Base-by-base conservation (phyloP, 2,113 vertebrate genomes). In the Poecile atricapillus region DNA sequence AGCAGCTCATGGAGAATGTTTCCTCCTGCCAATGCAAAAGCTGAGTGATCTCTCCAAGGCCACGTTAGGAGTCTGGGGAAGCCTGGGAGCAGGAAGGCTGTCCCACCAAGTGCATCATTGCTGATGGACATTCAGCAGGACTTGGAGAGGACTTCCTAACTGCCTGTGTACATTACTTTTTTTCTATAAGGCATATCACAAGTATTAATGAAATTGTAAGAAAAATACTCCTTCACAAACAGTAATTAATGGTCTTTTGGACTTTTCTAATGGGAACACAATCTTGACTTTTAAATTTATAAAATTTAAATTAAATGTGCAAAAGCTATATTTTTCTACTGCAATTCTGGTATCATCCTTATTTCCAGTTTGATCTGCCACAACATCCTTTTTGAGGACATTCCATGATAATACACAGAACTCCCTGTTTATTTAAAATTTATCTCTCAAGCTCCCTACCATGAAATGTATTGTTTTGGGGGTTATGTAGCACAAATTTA, bases 11-110 rank as follows among this genome's bases (percentile, higher is more conserved):
- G 1, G 19, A 65, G 13, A 18, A 19, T 58, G 4, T 16, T 95
- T 53, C 37, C 10, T 77, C 23, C 55, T 35, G 28, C 18, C 0
- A 3, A 46, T 59, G 31, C 33, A 47, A 62, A 89, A 64, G 13
- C n/a, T 1, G 2, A 87, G 15, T 0, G 1, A 13, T 47, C 22
- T 64, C 10, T 87, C 35, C 1, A 3, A 77, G 55, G 59, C 5
- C 3, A 49, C 0, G 0, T 46, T 22, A 77, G 18, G 31, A 89
- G 35, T 31, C 41, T 52, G 5, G 0, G 3, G 35, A 37, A 82
- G 20, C 15, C 50, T 80, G 33, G 46, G 28, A 56, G 13, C 9
- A 17, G 60, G 39, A 71, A 67, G 19, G 50, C 19, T 20, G 11
- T 39, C 14, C 7, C 4, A 15, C 37, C 68, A 88, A 80, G 43